Conservation (phyloP, 2,113 vertebrate genomes). For the Trichomycterus rosablanca region DNA sequence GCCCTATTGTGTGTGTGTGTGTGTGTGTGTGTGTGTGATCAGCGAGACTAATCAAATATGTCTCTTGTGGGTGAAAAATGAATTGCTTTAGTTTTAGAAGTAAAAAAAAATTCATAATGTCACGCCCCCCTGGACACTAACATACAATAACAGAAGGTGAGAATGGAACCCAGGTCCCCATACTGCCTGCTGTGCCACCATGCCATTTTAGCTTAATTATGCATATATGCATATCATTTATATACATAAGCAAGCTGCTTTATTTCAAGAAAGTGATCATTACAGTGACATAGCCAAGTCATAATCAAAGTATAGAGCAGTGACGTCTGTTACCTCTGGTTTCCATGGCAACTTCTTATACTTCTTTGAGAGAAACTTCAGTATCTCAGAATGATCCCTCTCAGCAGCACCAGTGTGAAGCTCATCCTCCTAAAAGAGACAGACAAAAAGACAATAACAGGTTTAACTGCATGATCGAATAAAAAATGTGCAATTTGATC, state of each 20-base stretch:
- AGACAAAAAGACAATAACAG: conserved; percentile 1
- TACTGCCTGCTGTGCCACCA: background rate
- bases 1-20: too few species aligned
- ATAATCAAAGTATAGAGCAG: conserved; percentile 21
- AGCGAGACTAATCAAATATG: too few species aligned
- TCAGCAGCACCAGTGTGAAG: conserved; percentile 47
- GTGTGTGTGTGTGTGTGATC: too few species aligned
- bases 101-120: too few species aligned
- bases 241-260: conserved; percentile 12
- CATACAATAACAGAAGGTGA: too few species aligned
- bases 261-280: conserved; percentile 17
- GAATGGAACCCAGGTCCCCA: too few species aligned
- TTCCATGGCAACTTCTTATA: conserved; percentile 71
- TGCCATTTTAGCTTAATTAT: background rate
- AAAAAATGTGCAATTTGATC: too few species aligned
- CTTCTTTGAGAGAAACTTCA: conserved; percentile 63
- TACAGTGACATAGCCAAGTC: conserved; percentile 20
- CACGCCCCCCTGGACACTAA: too few species aligned
- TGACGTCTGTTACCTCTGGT: conserved; percentile 59
- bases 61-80: too few species aligned
- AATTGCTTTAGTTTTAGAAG: too few species aligned
- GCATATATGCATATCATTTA: too few species aligned
- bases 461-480: too few species aligned
- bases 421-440: conserved; percentile 63
- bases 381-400: conserved; percentile 55